Conservation (phyloP, 2,888 invertebrate species). For the Epinotia demarniana region DNA sequence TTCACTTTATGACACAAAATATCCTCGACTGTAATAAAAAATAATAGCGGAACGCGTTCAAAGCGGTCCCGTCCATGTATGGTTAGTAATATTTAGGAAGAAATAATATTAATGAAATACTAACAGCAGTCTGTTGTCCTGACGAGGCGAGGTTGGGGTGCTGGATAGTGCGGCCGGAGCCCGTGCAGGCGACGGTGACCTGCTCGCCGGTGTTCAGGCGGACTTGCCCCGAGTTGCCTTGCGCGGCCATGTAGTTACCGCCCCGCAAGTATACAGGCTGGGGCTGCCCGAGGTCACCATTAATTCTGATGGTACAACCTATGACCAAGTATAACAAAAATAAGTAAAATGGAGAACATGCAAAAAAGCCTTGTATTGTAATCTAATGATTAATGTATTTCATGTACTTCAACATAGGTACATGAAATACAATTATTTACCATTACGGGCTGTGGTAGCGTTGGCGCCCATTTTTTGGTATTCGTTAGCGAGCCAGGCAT, state of each 20-base stretch:
- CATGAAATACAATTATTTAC: not conserved
- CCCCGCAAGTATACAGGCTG: slow-evolving; percentile 85
- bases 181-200: slow-evolving; percentile 68
- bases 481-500: slow-evolving; percentile 69
- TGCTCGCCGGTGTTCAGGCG: slow-evolving; percentile 64
- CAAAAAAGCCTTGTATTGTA: not conserved
- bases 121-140: slow-evolving; percentile 61
- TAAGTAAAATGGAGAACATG: not conserved
- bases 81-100: no score
- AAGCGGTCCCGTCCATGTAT: not conserved
- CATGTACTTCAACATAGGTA: no score
- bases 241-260: slow-evolving; percentile 63
- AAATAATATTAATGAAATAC: slow-evolving; percentile 45
- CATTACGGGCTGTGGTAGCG: slow-evolving; percentile 57
- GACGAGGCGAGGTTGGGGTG: slow-evolving; percentile 64
- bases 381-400: not conserved
- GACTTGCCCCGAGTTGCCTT: slow-evolving; percentile 67
- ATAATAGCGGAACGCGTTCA: no score
- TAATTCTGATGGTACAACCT: slow-evolving; percentile 77
- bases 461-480: slow-evolving; percentile 59
- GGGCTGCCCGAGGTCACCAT: slow-evolving; percentile 81
- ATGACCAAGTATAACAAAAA: slow-evolving; percentile 8
- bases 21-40: no score
- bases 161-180: slow-evolving; percentile 62
- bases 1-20: no score